These are phyloP conservation scores for Brachymystax lenok DNA, from an alignment of 2,797 vertebrate genomes.

Conservation along the genomic window DNA sequence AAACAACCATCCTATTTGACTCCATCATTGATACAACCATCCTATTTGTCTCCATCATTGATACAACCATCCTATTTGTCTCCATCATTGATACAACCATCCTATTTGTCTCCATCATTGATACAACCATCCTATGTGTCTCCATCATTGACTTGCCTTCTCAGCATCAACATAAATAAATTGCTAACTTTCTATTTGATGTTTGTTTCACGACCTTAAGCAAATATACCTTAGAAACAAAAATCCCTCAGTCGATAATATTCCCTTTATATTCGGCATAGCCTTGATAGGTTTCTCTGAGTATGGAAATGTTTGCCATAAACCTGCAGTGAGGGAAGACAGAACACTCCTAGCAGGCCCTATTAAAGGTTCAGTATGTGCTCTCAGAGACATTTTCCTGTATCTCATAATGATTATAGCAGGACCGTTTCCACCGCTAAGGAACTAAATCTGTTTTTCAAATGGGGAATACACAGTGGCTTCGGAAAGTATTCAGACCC, in stretches of 20 bases:
- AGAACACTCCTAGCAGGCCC: constrained; percentile 66
- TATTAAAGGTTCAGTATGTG: constrained; percentile 62
- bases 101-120: background rate
- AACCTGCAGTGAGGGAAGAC: constrained; percentile 60
- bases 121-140: background rate
- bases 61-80: too few species aligned
- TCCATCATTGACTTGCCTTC: background rate
- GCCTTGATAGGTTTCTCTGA: constrained; percentile 22
- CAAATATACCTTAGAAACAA: too few species aligned
- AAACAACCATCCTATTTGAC: too few species aligned
- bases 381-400: constrained; percentile 63
- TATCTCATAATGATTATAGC: constrained; percentile 68
- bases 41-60: too few species aligned
- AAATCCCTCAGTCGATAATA: too few species aligned
- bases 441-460: constrained; percentile 40
- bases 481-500: too few species aligned
- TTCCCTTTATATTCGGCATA: too few species aligned
- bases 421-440: constrained; percentile 64
- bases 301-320: constrained; percentile 56
- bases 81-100: too few species aligned
- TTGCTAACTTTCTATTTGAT: too few species aligned
- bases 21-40: too few species aligned
- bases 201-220: too few species aligned
- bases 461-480: constrained; percentile 40
- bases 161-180: too few species aligned